Conservation (phyloP, 2,797 vertebrate genomes). For the Microctenopoma lineatum region DNA sequence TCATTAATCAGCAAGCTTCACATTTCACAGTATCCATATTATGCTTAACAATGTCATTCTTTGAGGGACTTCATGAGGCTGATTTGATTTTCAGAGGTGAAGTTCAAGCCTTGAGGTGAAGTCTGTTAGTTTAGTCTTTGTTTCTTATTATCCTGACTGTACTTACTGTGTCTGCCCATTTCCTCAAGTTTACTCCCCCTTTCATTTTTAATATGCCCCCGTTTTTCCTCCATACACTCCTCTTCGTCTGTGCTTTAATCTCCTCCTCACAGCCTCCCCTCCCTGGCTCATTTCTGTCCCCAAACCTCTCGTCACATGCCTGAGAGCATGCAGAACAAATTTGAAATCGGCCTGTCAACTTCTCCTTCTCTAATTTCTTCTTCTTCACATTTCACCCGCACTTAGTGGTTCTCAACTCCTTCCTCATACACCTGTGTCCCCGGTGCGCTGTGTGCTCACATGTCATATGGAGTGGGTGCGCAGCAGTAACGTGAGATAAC, state of each 20-base stretch:
- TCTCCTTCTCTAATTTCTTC: background rate
- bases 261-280: slow-evolving; percentile 44
- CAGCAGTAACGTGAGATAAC: slow-evolving; percentile 23
- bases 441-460: background rate
- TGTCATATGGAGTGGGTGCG: slow-evolving; percentile 24
- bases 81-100: slow-evolving; percentile 23
- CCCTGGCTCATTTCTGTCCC: slow-evolving; percentile 36
- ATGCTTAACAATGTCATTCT: background rate
- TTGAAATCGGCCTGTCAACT: slow-evolving; percentile 42
- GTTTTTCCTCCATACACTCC: slow-evolving; percentile 26
- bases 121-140: slow-evolving; percentile 18
- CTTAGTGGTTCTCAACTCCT: slow-evolving; percentile 6
- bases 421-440: slow-evolving; percentile 25
- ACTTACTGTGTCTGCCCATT: slow-evolving; percentile 23
- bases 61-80: slow-evolving; percentile 3
- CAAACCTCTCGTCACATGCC: slow-evolving; percentile 62
- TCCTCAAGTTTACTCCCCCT: slow-evolving; percentile 47
- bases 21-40: background rate
- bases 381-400: slow-evolving; percentile 20
- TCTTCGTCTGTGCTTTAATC: slow-evolving; percentile 39
- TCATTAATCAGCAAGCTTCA: background rate
- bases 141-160: slow-evolving; percentile 29
- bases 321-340: slow-evolving; percentile 60
- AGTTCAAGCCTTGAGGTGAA: background rate
- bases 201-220: slow-evolving; percentile 62